These are phyloP conservation scores for Regulus satrapa DNA, from an alignment of 2,113 vertebrate genomes.

Conservation along the genomic window DNA sequence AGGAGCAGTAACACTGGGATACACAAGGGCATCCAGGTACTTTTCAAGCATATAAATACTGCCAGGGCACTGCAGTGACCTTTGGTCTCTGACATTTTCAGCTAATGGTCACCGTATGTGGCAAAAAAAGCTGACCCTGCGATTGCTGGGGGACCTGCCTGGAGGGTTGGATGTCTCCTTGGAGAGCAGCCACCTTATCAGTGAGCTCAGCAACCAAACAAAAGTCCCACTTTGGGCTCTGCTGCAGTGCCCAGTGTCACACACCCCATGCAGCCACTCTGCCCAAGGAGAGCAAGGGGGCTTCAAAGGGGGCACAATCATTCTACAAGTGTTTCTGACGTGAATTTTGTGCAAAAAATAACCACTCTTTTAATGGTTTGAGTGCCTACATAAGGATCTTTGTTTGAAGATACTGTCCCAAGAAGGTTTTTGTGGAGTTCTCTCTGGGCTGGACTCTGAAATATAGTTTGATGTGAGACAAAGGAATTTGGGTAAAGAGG, in stretches of 20 bases:
- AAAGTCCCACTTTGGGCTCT: background rate
- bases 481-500: background rate
- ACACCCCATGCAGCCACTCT: fast-evolving
- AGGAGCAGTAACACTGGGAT: background rate
- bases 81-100: conserved; percentile 32
- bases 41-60: background rate
- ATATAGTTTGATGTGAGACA: background rate
- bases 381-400: background rate
- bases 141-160: background rate
- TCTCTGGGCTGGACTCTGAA: background rate
- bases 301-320: background rate
- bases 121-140: conserved; percentile 7
- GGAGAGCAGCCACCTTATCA: background rate
- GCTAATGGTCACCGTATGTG: conserved; percentile 50
- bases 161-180: background rate
- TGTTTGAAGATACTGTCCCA: background rate
- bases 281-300: background rate
- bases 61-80: background rate
- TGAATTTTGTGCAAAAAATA: background rate
- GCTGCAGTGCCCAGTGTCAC: fast-evolving
- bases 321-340: background rate
- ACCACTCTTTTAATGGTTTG: background rate
- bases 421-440: background rate
- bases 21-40: background rate
- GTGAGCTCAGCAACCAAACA: background rate